Base-by-base conservation (phyloP, 37 sponge, comb jelly and placozoan genomes). In the Dysidea cf. avara region DNA sequence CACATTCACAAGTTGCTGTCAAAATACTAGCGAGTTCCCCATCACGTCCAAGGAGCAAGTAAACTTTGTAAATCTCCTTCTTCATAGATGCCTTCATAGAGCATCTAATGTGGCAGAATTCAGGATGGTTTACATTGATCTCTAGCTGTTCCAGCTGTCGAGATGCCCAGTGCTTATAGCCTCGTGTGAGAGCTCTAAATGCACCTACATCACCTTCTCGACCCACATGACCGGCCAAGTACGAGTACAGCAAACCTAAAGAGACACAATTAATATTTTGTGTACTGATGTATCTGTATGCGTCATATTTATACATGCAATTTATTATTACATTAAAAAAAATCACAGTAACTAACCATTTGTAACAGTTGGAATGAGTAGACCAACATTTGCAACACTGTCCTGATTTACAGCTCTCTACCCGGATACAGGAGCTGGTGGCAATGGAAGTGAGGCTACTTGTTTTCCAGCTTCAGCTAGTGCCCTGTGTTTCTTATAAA, bases 41-140 rank as follows among this genome's bases (percentile, higher is more conserved):
- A 28, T 66, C 71, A 7, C 29, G 30, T 1, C 55, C 71, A 2
- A 69, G 55, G 17, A 69, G 55, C 2, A 69, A 7, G 26, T 69
- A 69, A 12, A 69, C 71, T 28, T 3, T 28, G 38, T 77, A 77
- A n/a, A 31, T 24, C 12, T 66, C 66, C 64, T 33, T 1, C 18
- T 77, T 77, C 81, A 80, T 80, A 20, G 61, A 61, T 9, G 64
- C 60, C 29, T 49, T 54, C 80, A 79, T 79, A 11, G 21, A 33
- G 33, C 39, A 68, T n/a, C 53, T 58, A 20, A 79, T 50, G 30
- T 79, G 80, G 25, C 70, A 68, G 61, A 39, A 79, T 7, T 68
- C 31, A 11, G 73, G 59, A 68, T 79, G 59, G n/a, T 79, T 46
- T 29, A 40, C 32, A 33, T 81, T 81, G 20, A 71, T 43, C 51